Evolutionary conservation across 2,797 vertebrate genomes (phyloP), one percentile per base, ranked within the genome.

Genomic region (Myotis pilosus): DNA sequence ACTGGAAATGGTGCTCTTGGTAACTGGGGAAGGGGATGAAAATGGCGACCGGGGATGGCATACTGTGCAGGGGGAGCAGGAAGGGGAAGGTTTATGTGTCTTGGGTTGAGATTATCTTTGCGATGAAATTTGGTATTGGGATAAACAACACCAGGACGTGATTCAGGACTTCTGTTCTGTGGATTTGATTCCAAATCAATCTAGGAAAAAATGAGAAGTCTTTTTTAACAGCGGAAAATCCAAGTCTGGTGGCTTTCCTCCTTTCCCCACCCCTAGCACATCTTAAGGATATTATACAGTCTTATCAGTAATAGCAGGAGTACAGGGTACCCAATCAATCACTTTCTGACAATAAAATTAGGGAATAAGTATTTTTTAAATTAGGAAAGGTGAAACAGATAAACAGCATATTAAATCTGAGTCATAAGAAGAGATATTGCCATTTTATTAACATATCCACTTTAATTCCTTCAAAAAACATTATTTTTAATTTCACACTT

Each of bases 31-130:
- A 99, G 98, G 8, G 99, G 98, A 96, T 98, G 98, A 97, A 99
- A 98, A 97, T 98, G 97, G 62, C 98, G 98, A 95, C 11, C 94
- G 95, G 98, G 98, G 95, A 99, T 98, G 28, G 99, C 97, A 15
- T 99, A 99, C 80, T 99, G 98, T 1, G 99, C 98, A 47, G 98
- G 99, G 51, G 99, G 99, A 0, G 99, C 98, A 22, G 99, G 99
- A 84, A 99, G 98, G 96, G 99, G 99, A 76, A 99, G 99, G 97
- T 98, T 99, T 94, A 99, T 98, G 95, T 99, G 98, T 98, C 99
- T 99, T 96, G 99, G 99, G 95, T 98, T 97, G 64, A 99, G 98
- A 92, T 98, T 99, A 95, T 99, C 99, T 98, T 99, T 99, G 96
- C 99, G 99, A 69, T 99, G 99, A 96, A 99, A 99, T 97, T 99